Evolutionary conservation across 92 coral and sea anemone genomes (phyloP).

Genomic region (Desmophyllum pertusum): DNA sequence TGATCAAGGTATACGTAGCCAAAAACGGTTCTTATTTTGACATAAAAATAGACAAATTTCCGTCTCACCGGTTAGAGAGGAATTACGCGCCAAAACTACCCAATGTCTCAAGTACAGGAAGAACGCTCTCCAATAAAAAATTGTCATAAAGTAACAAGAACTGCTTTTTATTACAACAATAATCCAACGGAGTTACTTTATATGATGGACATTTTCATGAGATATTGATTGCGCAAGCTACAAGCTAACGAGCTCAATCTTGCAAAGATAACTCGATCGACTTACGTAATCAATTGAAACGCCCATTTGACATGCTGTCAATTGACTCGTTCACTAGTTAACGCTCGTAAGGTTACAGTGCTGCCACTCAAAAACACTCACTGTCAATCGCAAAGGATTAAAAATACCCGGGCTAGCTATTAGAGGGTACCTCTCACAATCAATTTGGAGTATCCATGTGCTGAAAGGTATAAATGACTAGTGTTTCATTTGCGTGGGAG

Average conservation of each 20-base stretch:
- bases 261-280: background rate
- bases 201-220: background rate
- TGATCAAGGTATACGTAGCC: background rate
- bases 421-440: background rate
- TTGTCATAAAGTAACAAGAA: background rate
- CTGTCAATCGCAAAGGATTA: background rate
- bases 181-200: background rate
- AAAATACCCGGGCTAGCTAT: background rate
- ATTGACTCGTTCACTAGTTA: conserved; percentile 9
- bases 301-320: background rate
- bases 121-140: background rate
- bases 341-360: background rate
- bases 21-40: background rate
- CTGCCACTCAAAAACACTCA: background rate
- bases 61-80: background rate
- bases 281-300: background rate
- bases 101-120: background rate
- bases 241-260: background rate
- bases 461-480: background rate
- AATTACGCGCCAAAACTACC: background rate
- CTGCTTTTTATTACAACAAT: background rate
- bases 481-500: conserved; percentile 1
- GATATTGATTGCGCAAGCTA: background rate
- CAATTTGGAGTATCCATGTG: background rate
- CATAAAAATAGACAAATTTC: background rate